A percentile compares a stretch with the other conserved stretches of the same genome.
Conservation (phyloP, 2,113 vertebrate genomes). For the Ictalurus punctatus region DNA sequence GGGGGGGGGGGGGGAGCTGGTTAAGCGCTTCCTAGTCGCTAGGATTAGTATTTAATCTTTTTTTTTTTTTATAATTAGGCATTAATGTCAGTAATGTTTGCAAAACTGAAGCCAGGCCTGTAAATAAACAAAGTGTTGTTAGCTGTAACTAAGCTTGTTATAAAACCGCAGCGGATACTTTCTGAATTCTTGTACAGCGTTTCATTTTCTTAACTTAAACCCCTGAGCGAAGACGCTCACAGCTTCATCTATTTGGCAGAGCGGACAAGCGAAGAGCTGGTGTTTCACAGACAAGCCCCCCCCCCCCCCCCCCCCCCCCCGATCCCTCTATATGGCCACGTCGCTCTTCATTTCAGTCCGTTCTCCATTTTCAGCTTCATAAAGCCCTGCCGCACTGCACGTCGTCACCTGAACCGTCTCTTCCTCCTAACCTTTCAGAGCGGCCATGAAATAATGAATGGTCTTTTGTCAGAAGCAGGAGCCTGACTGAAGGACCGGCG, state of each 20-base stretch:
- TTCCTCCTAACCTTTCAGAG: slow-evolving; percentile 38
- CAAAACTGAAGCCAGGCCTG: neutral
- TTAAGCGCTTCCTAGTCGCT: neutral
- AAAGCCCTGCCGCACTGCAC: slow-evolving; percentile 1
- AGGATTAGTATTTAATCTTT: neutral
- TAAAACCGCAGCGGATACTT: neutral
- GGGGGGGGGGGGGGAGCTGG: neutral
- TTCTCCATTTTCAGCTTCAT: slow-evolving; percentile 2
- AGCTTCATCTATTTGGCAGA: neutral
- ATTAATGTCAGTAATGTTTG: neutral
- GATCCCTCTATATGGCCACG: neutral
- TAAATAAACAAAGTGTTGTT: neutral
- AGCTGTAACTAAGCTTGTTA: neutral
- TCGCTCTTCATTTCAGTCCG: neutral
- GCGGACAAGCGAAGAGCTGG: neutral
- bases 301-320: neutral
- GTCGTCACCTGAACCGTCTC: slow-evolving; percentile 19
- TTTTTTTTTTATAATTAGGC: neutral
- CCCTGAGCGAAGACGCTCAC: neutral
- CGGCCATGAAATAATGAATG: neutral
- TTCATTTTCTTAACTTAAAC: neutral
- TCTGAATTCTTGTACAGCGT: neutral
- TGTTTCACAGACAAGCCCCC: neutral
- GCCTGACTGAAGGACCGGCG: slow-evolving; percentile 11
- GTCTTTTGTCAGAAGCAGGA: slow-evolving; percentile 22